phyloP scores from a whole-genome alignment of 2,113 vertebrate species.

The Ranitomeya imitator region DNA sequence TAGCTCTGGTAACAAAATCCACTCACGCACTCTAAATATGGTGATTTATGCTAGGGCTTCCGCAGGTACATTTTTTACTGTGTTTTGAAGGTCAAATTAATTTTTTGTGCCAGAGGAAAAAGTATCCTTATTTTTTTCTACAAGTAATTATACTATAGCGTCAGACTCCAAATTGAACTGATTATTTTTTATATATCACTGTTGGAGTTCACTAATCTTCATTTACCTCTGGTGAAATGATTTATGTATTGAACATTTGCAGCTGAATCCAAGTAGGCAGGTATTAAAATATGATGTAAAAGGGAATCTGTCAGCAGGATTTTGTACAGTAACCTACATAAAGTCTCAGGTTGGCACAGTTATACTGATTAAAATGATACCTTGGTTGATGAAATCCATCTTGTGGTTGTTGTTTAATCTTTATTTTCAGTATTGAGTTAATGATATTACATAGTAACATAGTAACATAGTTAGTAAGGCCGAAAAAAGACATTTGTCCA shows the following conservation, averaged over 20 bases:
- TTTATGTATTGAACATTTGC: neutral
- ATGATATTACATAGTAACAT: too few species aligned
- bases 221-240: neutral
- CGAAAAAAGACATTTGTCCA: too few species aligned
- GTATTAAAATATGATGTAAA: too few species aligned
- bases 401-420: too few species aligned
- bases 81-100: neutral
- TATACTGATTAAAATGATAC: too few species aligned
- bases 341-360: too few species aligned
- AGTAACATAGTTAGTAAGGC: too few species aligned
- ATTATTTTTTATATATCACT: neutral
- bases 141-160: neutral
- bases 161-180: neutral
- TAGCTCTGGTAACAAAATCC: neutral
- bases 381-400: too few species aligned
- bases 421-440: too few species aligned
- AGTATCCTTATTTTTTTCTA: neutral
- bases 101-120: neutral
- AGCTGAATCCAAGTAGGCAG: neutral
- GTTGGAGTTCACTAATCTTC: neutral
- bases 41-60: neutral
- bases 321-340: too few species aligned
- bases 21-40: neutral
- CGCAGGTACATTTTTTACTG: neutral
- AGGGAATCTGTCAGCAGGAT: too few species aligned